A percentile compares a stretch with the other conserved stretches of the same genome.
These are phyloP conservation scores for Noctua janthina DNA, from an alignment of 2,888 invertebrate genomes.

Conservation along the genomic window DNA sequence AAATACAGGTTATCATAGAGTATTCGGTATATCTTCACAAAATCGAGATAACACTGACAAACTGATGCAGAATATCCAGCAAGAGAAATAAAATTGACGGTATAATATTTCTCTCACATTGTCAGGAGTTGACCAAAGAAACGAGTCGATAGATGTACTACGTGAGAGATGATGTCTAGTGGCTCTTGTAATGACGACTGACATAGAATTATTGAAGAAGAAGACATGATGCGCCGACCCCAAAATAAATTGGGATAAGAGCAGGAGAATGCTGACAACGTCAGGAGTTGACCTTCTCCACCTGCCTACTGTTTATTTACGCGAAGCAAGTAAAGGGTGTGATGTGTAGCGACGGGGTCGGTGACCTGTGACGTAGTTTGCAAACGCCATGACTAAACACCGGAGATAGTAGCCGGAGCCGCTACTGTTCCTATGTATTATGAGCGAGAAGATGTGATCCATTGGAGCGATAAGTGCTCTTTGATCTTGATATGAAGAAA, in stretches of 20 bases:
- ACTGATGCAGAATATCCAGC: neutral
- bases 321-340: conserved; percentile 46
- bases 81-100: neutral
- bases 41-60: neutral
- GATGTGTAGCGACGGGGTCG: conserved; percentile 50
- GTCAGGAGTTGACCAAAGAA: neutral
- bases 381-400: conserved; percentile 34
- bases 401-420: conserved; percentile 16
- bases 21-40: neutral
- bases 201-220: neutral
- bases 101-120: neutral
- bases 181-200: neutral
- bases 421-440: conserved; percentile 20
- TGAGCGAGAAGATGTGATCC: conserved; percentile 11
- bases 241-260: neutral
- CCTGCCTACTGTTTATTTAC: conserved; percentile 13
- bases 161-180: neutral
- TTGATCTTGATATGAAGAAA: neutral
- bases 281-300: conserved; percentile 28
- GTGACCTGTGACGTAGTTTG: conserved; percentile 53
- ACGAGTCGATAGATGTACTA: neutral
- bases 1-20: neutral
- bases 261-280: neutral
- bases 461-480: neutral
- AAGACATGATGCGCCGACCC: neutral